Evolutionary conservation across 2,113 vertebrate genomes (phyloP).

Genomic region (Ctenomys sociabilis): DNA sequence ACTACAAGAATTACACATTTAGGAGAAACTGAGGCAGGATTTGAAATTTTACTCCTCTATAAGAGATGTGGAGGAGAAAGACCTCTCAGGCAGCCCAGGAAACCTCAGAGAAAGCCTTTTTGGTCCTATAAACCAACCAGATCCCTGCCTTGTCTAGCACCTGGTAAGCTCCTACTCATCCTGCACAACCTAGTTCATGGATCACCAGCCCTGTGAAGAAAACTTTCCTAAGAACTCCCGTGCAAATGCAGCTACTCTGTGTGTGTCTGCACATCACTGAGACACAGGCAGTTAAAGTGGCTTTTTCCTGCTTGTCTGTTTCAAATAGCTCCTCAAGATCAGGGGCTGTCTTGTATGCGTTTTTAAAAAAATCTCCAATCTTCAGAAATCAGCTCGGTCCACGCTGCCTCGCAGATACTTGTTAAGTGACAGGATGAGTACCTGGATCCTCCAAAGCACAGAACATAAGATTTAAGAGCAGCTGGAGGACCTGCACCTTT

Average conservation of each 20-base stretch:
- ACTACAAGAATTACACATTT: neutral
- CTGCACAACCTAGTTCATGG: slow-evolving; percentile 42
- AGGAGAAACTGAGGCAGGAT: neutral
- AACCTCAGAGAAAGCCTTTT: neutral
- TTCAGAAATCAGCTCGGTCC: neutral
- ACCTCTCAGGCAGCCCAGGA: neutral
- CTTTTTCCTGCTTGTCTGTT: neutral
- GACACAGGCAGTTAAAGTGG: neutral
- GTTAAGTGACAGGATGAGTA: neutral
- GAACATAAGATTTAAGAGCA: slow-evolving; percentile 19
- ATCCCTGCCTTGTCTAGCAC: neutral
- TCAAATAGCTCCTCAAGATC: neutral
- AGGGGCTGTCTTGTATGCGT: too few species aligned
- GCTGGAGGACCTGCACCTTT: neutral
- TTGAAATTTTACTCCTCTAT: neutral
- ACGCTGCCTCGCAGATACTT: neutral
- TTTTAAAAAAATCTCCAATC: neutral
- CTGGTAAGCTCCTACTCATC: neutral
- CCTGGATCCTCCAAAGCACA: neutral
- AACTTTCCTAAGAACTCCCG: neutral
- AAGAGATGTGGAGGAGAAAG: neutral
- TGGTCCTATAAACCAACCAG: neutral
- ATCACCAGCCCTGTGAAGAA: neutral
- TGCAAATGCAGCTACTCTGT: neutral
- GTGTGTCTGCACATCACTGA: neutral